Evolutionary conservation across 2,888 invertebrate species (phyloP).

Genomic region (Noctua comes): DNA sequence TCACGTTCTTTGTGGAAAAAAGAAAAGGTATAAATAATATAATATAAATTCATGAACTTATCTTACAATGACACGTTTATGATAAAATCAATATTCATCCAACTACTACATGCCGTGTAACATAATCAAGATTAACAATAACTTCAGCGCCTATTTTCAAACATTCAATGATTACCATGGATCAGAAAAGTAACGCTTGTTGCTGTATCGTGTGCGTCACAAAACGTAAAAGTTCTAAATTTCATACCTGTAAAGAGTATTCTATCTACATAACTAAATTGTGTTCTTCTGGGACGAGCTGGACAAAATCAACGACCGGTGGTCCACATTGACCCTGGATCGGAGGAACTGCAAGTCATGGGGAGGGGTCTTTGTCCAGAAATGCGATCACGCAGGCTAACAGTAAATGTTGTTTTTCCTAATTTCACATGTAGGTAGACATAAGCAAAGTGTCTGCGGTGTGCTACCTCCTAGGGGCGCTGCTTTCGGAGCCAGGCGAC

Average conservation of each 20-base stretch:
- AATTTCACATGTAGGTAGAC: slow-evolving; percentile 91
- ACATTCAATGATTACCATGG: neutral
- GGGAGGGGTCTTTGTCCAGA: neutral
- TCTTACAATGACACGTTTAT: neutral
- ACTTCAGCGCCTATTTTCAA: neutral
- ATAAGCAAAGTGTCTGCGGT: slow-evolving; percentile 95
- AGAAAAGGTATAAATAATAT: neutral
- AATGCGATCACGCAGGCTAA: neutral
- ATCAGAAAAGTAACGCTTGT: neutral
- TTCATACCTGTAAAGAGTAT: neutral
- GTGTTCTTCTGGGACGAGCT: neutral
- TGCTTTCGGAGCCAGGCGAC: slow-evolving; percentile 92
- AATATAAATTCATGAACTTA: neutral
- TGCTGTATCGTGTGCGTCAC: neutral
- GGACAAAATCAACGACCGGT: neutral
- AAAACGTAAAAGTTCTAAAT: neutral
- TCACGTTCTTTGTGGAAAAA: neutral
- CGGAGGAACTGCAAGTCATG: neutral
- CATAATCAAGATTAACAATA: neutral
- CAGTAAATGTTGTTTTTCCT: neutral
- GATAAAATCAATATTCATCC: neutral
- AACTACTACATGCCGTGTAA: neutral
- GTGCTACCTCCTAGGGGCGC: slow-evolving; percentile 93
- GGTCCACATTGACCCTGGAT: neutral
- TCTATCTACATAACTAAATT: neutral